Percentiles rank a stretch among this genome's conserved stretches.
These are phyloP conservation scores for Jaculus jaculus DNA, from an alignment of 2,113 vertebrate species.

Conservation along the genomic window DNA sequence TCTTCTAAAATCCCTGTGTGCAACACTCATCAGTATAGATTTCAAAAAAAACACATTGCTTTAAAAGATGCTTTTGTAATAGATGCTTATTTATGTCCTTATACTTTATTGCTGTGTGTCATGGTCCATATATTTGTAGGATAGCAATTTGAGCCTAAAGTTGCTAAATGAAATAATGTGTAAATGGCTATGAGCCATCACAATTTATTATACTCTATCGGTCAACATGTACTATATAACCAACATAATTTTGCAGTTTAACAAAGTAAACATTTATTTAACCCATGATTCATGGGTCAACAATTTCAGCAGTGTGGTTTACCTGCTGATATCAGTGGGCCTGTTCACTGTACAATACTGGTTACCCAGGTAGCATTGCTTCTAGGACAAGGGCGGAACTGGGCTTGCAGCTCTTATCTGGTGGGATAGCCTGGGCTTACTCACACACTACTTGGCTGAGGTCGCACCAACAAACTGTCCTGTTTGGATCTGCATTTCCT, in stretches of 20 bases:
- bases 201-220: neutral
- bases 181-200: neutral
- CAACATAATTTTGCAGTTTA: neutral
- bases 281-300: neutral
- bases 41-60: neutral
- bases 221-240: neutral
- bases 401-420: neutral
- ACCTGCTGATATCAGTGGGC: neutral
- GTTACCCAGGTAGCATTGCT: neutral
- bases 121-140: neutral
- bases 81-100: neutral
- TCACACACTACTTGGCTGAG: neutral
- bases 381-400: neutral
- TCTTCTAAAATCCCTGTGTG: neutral
- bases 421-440: neutral
- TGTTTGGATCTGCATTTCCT: too few species aligned
- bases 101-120: neutral
- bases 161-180: neutral
- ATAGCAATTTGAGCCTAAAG: neutral
- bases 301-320: neutral
- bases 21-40: neutral
- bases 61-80: neutral
- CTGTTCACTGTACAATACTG: neutral
- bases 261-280: neutral
- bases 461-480: too few species aligned